phyloP scores from a whole-genome alignment of 2,113 vertebrate genomes.

The Phodopus roborovskii region DNA sequence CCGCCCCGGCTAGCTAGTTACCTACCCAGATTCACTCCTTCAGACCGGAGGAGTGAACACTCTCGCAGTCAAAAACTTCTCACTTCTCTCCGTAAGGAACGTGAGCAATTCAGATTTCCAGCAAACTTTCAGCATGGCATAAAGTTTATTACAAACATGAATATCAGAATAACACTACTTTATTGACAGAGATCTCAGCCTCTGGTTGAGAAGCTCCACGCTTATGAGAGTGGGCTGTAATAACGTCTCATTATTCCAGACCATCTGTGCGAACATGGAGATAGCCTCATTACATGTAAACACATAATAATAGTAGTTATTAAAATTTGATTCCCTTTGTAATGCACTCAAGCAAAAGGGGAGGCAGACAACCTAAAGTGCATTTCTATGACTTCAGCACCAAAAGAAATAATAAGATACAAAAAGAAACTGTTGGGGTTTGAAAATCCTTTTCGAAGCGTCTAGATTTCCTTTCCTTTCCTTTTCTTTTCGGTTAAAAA shows the following conservation, averaged over 20 bases:
- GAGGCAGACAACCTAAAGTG: slow-evolving; percentile 45
- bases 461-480: not conserved
- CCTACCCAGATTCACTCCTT: not conserved
- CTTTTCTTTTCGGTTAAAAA: not conserved
- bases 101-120: not conserved
- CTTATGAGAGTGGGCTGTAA: slow-evolving; percentile 34
- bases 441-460: slow-evolving; percentile 45
- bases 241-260: slow-evolving; percentile 34
- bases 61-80: not conserved
- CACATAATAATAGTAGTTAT: slow-evolving; percentile 73
- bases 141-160: slow-evolving; percentile 47
- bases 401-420: slow-evolving; percentile 47
- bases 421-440: slow-evolving; percentile 38
- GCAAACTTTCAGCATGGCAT: not conserved
- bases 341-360: slow-evolving; percentile 60
- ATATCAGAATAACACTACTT: slow-evolving; percentile 57
- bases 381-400: slow-evolving; percentile 44
- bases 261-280: slow-evolving; percentile 68
- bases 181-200: slow-evolving; percentile 57
- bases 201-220: not conserved
- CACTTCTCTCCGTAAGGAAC: not conserved
- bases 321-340: slow-evolving; percentile 75
- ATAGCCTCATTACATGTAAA: slow-evolving; percentile 74
- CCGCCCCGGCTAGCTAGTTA: not conserved
- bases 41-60: not conserved